Evolutionary conservation across 2,797 vertebrate species (phyloP).

Genomic region (Sebastes hopkinsi): DNA sequence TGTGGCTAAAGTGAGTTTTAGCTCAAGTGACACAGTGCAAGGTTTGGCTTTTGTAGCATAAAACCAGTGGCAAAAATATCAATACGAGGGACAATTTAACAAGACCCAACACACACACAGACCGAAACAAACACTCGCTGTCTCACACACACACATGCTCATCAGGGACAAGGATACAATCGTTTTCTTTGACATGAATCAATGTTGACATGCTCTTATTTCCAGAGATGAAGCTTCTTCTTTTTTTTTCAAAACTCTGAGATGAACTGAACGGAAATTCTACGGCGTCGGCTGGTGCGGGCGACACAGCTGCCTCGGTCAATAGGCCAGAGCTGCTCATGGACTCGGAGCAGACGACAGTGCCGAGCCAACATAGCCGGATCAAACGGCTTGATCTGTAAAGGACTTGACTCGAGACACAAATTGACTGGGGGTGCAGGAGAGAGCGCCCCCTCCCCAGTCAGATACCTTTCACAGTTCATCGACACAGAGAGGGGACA

Average conservation of each 20-base stretch:
- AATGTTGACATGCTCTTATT: constrained; percentile 72
- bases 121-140: constrained; percentile 18
- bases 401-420: constrained; percentile 68
- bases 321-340: constrained; percentile 71
- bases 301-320: constrained; percentile 62
- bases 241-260: constrained; percentile 22
- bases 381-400: constrained; percentile 76
- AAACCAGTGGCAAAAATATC: constrained; percentile 7
- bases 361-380: constrained; percentile 45
- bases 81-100: constrained; percentile 26
- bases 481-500: constrained; percentile 53
- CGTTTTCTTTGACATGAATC: constrained; percentile 59
- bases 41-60: not conserved
- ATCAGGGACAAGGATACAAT: constrained; percentile 48
- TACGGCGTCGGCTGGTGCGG: constrained; percentile 17
- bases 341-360: constrained; percentile 49
- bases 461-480: constrained; percentile 73
- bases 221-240: constrained; percentile 38
- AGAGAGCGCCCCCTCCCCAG: constrained; percentile 40
- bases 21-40: not conserved
- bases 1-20: not conserved
- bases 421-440: constrained; percentile 62
- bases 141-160: constrained; percentile 37
- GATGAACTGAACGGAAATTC: constrained; percentile 62
- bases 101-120: constrained; percentile 10